Evolutionary conservation across 2,888 invertebrate species (phyloP).

Genomic region (Phortica okadai): DNA sequence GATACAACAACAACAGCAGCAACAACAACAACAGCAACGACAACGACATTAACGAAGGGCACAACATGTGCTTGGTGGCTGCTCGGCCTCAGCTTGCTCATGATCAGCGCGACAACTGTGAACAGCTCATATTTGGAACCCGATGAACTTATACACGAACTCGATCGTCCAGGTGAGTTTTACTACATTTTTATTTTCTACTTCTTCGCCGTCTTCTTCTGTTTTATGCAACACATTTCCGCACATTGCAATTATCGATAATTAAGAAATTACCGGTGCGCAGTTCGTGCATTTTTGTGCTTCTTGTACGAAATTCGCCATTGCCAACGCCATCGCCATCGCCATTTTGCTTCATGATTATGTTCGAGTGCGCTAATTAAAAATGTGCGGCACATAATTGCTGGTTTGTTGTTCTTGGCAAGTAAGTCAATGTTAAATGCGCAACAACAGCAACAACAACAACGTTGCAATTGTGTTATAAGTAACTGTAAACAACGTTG

Average conservation of each 20-base stretch:
- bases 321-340: not conserved
- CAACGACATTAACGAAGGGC: constrained; percentile 36
- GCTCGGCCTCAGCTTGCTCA: constrained; percentile 66
- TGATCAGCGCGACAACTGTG: constrained; percentile 39
- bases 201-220: not conserved
- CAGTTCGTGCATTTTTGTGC: not conserved
- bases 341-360: not conserved
- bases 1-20: constrained; percentile 37
- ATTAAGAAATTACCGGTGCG: not conserved
- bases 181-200: not conserved
- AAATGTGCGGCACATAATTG: constrained; percentile 24
- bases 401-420: not conserved
- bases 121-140: constrained; percentile 74
- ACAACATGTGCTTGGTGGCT: constrained; percentile 70
- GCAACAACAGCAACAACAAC: not conserved
- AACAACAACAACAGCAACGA: constrained; percentile 39
- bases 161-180: constrained; percentile 75
- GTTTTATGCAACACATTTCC: not conserved
- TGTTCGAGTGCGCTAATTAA: constrained; percentile 34
- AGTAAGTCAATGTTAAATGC: constrained; percentile 6
- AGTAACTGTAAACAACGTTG: not conserved
- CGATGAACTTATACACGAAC: constrained; percentile 76
- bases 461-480: constrained; percentile 7
- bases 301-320: not conserved
- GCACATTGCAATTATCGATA: not conserved